Evolutionary conservation across 2,113 vertebrate species (phyloP).

Genomic region (Propithecus coquereli): DNA sequence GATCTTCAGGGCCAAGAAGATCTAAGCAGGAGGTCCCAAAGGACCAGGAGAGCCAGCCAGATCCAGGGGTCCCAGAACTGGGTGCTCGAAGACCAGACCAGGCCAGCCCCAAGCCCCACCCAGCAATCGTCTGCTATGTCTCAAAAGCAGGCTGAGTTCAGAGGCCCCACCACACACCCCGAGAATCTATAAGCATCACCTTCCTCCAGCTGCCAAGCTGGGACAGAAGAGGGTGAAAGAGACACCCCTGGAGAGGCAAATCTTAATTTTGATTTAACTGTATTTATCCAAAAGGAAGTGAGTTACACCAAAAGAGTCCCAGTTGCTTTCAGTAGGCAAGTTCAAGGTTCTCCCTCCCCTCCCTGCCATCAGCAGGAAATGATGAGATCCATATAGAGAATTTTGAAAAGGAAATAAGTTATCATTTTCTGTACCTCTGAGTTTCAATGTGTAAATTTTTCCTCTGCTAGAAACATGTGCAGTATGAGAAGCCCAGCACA

Average conservation of each 20-base stretch:
- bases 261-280: not conserved
- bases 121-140: not conserved
- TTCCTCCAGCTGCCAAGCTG: not conserved
- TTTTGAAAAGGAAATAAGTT: not conserved
- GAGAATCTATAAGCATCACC: not conserved
- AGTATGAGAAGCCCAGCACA: not conserved
- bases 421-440: not conserved
- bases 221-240: not conserved
- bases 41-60: not conserved
- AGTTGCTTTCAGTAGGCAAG: not conserved
- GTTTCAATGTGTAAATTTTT: not conserved
- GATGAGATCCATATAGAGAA: not conserved
- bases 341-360: not conserved
- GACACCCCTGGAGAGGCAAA: not conserved
- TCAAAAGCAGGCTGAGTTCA: not conserved
- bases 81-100: not conserved
- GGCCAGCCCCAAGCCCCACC: too few species aligned
- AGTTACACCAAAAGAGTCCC: not conserved
- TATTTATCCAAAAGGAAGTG: not conserved
- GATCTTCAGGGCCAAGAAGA: not conserved
- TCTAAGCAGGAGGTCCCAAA: not conserved
- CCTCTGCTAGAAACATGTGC: not conserved
- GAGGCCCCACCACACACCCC: accelerated
- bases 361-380: not conserved
- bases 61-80: not conserved